Conservation (phyloP, 2,113 vertebrate genomes). For the Phylloscopus trochilus region DNA sequence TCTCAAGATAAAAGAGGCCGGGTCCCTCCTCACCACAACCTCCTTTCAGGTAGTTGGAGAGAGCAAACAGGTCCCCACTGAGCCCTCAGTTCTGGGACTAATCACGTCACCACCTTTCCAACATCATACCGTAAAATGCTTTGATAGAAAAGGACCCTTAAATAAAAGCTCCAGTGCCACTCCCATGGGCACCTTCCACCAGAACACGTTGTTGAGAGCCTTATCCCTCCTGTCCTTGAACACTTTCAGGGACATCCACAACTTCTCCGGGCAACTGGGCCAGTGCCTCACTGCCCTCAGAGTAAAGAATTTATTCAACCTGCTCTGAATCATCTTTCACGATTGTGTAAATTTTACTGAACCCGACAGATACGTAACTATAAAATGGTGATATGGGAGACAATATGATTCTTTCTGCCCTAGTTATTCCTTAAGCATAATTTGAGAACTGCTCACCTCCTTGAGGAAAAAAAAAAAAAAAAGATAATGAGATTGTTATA, state of each 20-base stretch:
- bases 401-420: neutral
- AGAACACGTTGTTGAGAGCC: neutral
- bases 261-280: neutral
- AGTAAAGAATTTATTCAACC: neutral
- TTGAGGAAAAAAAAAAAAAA: neutral
- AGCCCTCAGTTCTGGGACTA: neutral
- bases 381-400: neutral
- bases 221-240: neutral
- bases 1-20: fast-evolving
- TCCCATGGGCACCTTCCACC: neutral
- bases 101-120: neutral
- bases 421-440: neutral
- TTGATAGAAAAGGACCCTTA: neutral
- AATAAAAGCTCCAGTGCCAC: neutral
- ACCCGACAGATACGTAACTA: neutral
- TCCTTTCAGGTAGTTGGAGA: neutral
- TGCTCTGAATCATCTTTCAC: neutral
- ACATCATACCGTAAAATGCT: neutral
- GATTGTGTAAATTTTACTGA: neutral
- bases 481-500: constrained; percentile 32
- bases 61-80: neutral
- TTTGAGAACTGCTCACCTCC: neutral
- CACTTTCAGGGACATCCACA: neutral
- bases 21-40: too few species aligned
- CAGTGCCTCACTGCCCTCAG: neutral